A percentile compares a stretch with the other conserved stretches of the same genome.
These are phyloP conservation scores for Pseudocheirus occidentalis DNA, from an alignment of 2,797 vertebrate genomes.

Conservation along the genomic window DNA sequence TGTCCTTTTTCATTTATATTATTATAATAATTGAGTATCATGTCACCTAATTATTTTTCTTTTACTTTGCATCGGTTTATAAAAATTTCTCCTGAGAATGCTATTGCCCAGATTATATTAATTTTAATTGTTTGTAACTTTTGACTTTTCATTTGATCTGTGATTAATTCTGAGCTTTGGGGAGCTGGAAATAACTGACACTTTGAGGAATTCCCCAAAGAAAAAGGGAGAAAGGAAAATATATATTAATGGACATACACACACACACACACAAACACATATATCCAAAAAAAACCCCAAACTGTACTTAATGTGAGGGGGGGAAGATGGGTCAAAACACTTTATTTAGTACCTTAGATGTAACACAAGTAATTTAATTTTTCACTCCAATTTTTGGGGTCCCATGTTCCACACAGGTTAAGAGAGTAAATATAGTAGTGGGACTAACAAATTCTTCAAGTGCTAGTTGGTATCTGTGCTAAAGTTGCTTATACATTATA, in stretches of 20 bases:
- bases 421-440: background rate
- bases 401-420: too few species aligned
- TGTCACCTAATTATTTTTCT: background rate
- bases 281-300: too few species aligned
- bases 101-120: background rate
- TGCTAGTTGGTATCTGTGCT: background rate
- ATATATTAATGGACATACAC: background rate
- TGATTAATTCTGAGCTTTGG: background rate
- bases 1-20: background rate
- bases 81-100: background rate
- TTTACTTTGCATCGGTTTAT: background rate
- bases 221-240: background rate
- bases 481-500: background rate
- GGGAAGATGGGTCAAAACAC: too few species aligned
- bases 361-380: too few species aligned
- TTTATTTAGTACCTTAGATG: too few species aligned
- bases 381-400: too few species aligned
- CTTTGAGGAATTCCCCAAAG: background rate
- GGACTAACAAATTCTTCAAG: conserved; percentile 1
- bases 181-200: background rate
- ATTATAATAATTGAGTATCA: background rate
- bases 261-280: too few species aligned
- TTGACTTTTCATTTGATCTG: background rate
- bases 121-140: background rate
- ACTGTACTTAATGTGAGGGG: too few species aligned